phyloP scores from a whole-genome alignment of 2,113 vertebrate species.

The Mesocricetus auratus region DNA sequence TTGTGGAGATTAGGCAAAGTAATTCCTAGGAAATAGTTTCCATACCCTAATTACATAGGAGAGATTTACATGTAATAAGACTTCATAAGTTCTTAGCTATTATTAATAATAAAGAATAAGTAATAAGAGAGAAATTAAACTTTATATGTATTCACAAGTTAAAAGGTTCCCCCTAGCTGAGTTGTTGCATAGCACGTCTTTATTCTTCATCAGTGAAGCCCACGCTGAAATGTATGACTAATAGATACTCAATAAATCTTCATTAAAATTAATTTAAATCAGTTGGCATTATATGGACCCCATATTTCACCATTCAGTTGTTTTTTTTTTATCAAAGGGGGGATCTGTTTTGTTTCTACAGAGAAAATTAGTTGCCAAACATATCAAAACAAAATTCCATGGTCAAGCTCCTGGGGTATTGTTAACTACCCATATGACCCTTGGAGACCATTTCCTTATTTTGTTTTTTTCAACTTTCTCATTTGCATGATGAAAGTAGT shows the following conservation, averaged over 20 bases:
- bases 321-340: not conserved
- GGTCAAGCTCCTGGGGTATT: not conserved
- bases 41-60: not conserved
- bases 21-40: not conserved
- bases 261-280: slow-evolving; percentile 22
- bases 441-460: not conserved
- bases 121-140: slow-evolving; percentile 27
- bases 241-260: not conserved
- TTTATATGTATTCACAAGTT: not conserved
- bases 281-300: not conserved
- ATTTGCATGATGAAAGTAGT: not conserved
- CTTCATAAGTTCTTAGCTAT: not conserved
- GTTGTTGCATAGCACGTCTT: not conserved
- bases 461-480: not conserved
- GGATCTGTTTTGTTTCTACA: slow-evolving; percentile 8
- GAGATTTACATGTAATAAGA: not conserved
- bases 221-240: not conserved
- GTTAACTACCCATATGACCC: not conserved
- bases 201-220: slow-evolving; percentile 7
- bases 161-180: not conserved
- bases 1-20: not conserved
- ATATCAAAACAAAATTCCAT: not conserved
- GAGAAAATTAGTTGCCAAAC: not conserved
- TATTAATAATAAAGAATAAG: slow-evolving; percentile 22
- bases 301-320: not conserved